Conservation (phyloP, 2,113 vertebrate species). For the Cyanoliseus patagonus region DNA sequence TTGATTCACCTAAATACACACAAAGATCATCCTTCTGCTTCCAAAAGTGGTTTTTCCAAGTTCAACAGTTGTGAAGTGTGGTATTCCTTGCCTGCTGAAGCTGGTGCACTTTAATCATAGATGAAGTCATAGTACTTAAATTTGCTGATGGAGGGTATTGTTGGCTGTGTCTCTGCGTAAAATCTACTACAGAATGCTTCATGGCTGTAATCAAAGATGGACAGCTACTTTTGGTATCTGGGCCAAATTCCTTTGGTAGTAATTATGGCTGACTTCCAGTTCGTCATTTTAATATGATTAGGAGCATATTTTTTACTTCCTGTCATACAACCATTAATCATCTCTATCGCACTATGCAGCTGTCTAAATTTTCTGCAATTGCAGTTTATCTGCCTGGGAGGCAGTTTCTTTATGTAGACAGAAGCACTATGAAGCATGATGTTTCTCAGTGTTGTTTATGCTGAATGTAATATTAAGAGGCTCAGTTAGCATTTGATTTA, state of each 20-base stretch:
- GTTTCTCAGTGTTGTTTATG: not conserved
- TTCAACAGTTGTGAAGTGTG: not conserved
- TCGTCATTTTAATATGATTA: conserved; percentile 1
- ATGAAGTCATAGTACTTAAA: not conserved
- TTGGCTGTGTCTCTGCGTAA: not conserved
- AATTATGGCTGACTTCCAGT: conserved; percentile 5
- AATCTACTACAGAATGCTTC: not conserved
- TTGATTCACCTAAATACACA: not conserved
- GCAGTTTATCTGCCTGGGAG: not conserved
- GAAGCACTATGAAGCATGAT: not conserved
- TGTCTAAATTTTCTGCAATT: not conserved
- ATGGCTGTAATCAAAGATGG: not conserved
- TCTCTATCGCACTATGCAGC: not conserved
- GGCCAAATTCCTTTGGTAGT: conserved; percentile 18
- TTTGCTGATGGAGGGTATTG: not conserved
- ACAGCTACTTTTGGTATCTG: conserved; percentile 26
- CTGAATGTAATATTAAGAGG: not conserved
- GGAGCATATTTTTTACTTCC: conserved; percentile 15
- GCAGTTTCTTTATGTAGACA: not conserved
- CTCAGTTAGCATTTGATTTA: not conserved
- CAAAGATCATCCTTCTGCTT: not conserved
- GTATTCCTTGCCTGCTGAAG: not conserved
- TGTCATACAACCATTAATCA: not conserved
- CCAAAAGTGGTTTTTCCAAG: not conserved
- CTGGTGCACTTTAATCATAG: not conserved